A percentile compares a stretch with the other conserved stretches of the same genome.
phyloP scores from a whole-genome alignment of 2,797 vertebrate genomes.

The Anabacerthia variegaticeps region DNA sequence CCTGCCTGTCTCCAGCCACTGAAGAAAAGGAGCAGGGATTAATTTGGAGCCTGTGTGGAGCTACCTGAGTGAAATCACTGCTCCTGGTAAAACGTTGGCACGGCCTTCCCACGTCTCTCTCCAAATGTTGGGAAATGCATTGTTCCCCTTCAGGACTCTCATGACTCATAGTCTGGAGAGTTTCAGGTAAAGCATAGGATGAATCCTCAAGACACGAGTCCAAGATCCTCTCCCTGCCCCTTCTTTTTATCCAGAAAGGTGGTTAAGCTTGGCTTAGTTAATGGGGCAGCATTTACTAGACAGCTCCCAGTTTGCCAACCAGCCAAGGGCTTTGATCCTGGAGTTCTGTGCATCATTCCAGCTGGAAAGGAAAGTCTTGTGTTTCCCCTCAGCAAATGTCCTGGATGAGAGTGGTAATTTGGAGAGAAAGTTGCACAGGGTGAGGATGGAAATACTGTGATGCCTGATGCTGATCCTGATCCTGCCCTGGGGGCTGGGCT shows the following conservation, averaged over 20 bases:
- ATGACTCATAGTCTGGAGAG: neutral
- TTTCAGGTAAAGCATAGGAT: neutral
- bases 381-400: neutral
- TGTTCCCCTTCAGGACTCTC: neutral
- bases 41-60: neutral
- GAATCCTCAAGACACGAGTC: neutral
- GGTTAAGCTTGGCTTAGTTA: neutral
- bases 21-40: neutral
- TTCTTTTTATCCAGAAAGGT: neutral
- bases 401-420: neutral
- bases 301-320: neutral
- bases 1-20: neutral
- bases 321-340: neutral
- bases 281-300: neutral
- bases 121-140: neutral
- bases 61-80: neutral
- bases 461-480: neutral
- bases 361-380: neutral
- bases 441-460: neutral
- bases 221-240: neutral
- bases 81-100: neutral
- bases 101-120: neutral
- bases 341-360: neutral
- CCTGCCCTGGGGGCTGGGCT: neutral
- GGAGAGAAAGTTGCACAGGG: accelerated